Base-by-base conservation (phyloP, 2,888 invertebrate species). In the Tipula lateralis region DNA sequence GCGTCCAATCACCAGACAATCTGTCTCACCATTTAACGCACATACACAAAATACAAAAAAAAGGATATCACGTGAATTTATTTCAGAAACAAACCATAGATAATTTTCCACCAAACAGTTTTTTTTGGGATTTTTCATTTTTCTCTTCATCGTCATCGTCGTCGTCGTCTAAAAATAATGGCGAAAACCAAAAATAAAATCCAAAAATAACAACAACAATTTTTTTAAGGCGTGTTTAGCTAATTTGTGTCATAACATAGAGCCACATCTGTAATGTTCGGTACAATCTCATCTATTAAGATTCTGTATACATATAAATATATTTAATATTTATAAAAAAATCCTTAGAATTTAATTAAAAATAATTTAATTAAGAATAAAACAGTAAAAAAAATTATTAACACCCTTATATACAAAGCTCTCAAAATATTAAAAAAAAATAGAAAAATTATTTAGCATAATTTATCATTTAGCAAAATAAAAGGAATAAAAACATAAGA, bases 141-240 rank as follows among this genome's bases (percentile, higher is more conserved):
- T 50, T 66, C 66, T 9, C 24, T 66, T 66, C 24, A n/a, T 66
- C 9, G 19, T 66, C 24, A 66, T 66, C 44, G 44, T 44, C 16
- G 16, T 66, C 44, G 44, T 44, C 16, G 16, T 44, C 66, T 66
- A 66, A 66, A 66, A 66, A 66, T 66, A 66, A 66, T 66, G 66
- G 24, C 66, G 66, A 66, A 66, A 24, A 66, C 66, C 66, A 66
- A 66, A 66, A 66, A 66, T 66, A 50, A 50, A 50, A 50, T 50
- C 2, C 16, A 50, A 50, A 50, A 50, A 50, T 50, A 24, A 66
- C 24, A 24, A 66, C 66, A 66, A 66, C 66, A 66, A 66, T 24
- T 66, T 66, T 66, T 66, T 66, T 66, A 66, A 66, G 66, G 66
- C 66, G 66, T 66, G 66, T 66, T 66, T 66, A 24, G 66, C 66